Percentiles rank a stretch among this genome's conserved stretches.
Evolutionary conservation across 2,888 invertebrate genomes (phyloP).

Genomic region (Oligia fasciuncula): DNA sequence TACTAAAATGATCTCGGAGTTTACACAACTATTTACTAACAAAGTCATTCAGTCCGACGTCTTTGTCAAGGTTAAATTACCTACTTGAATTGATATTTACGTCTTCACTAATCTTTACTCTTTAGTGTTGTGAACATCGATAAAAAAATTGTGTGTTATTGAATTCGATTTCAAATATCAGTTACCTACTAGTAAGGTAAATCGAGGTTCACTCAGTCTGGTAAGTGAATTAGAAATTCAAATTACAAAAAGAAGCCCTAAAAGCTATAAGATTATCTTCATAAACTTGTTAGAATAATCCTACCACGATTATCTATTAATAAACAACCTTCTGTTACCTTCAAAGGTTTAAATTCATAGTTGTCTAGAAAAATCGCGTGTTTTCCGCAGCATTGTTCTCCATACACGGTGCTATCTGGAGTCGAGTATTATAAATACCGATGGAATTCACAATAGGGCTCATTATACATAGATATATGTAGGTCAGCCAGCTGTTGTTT

Average conservation of each 20-base stretch:
- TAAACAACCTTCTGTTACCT: slow-evolving; percentile 14
- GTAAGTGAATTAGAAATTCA: slow-evolving; percentile 16
- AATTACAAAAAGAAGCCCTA: slow-evolving; percentile 33
- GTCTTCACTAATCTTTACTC: slow-evolving; percentile 28
- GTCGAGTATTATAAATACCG: slow-evolving; percentile 28
- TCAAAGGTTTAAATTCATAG: neutral
- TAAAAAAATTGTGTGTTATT: neutral
- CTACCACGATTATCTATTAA: slow-evolving; percentile 12
- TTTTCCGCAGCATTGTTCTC: slow-evolving; percentile 1
- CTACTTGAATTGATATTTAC: slow-evolving; percentile 15
- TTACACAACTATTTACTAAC: slow-evolving; percentile 66
- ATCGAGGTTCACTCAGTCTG: slow-evolving; percentile 3
- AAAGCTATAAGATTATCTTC: slow-evolving; percentile 22
- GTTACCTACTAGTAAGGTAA: neutral
- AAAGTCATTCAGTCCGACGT: slow-evolving; percentile 58
- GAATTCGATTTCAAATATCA: slow-evolving; percentile 3
- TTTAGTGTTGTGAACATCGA: slow-evolving; percentile 5
- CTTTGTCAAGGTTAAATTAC: slow-evolving; percentile 61
- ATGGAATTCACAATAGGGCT: slow-evolving; percentile 44
- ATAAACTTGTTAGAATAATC: slow-evolving; percentile 47
- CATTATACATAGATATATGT: slow-evolving; percentile 36
- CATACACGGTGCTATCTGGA: slow-evolving; percentile 14
- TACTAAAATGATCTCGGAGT: slow-evolving; percentile 58
- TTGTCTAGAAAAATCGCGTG: neutral
- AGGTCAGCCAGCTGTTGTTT: slow-evolving; percentile 58